Evolutionary conservation across 2,113 vertebrate genomes (phyloP).

Genomic region (Brevimyrus niger): DNA sequence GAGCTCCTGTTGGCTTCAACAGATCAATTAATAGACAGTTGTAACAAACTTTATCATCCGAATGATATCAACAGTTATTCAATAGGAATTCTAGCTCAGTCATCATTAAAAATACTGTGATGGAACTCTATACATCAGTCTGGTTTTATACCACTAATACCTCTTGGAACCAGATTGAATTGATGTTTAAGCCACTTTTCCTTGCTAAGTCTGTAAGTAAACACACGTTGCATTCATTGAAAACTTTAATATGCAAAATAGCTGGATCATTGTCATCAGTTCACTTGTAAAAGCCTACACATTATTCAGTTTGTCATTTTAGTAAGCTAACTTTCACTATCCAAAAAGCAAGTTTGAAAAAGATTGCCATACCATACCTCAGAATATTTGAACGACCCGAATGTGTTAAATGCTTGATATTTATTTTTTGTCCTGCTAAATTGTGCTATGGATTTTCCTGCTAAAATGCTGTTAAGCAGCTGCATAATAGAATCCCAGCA

Average conservation of each 20-base stretch:
- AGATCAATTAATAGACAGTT: neutral
- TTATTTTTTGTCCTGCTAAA: neutral
- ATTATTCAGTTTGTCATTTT: neutral
- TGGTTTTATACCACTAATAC: neutral
- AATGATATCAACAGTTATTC: neutral
- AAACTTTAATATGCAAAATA: neutral
- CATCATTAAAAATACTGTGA: neutral
- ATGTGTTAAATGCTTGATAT: neutral
- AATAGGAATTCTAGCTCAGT: neutral
- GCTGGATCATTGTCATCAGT: neutral
- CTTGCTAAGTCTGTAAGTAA: neutral
- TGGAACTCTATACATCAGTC: neutral
- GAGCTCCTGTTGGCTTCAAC: neutral
- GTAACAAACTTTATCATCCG: neutral
- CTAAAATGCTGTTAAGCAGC: neutral
- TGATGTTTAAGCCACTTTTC: neutral
- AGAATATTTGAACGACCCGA: neutral
- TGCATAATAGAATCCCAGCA: neutral
- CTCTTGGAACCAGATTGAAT: neutral
- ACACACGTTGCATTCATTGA: neutral
- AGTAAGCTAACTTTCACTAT: neutral
- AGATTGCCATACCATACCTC: neutral
- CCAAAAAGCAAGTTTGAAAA: neutral
- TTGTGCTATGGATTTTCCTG: neutral
- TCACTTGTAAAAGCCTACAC: neutral